phyloP scores from a whole-genome alignment of 1,140 invertebrate species.

The Metopolophium dirhodum region DNA sequence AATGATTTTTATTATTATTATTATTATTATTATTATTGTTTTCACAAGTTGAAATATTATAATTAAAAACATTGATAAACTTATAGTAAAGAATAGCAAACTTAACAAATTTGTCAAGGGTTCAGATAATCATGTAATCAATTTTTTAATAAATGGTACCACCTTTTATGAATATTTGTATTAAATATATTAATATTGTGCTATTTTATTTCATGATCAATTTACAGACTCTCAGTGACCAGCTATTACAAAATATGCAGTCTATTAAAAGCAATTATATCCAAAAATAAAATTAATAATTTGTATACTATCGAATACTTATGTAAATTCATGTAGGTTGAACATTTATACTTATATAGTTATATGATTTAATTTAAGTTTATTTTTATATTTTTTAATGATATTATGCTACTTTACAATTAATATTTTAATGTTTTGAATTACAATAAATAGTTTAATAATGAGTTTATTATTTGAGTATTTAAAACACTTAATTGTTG shows the following conservation, averaged over 20 bases:
- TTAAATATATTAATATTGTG: constrained; percentile 6
- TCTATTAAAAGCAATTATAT: background rate
- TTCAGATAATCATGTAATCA: background rate
- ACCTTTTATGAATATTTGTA: background rate
- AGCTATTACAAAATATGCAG: background rate
- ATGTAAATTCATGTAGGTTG: background rate
- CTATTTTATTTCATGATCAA: background rate
- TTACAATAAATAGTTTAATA: background rate
- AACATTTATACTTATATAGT: background rate
- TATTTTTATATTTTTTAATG: background rate
- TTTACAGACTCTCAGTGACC: background rate
- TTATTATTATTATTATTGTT: too few relatives aligned
- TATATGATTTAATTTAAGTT: background rate
- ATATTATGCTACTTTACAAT: too few relatives aligned
- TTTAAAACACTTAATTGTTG: too few relatives aligned
- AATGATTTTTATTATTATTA: too few relatives aligned
- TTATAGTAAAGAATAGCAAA: too few relatives aligned
- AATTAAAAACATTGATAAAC: too few relatives aligned
- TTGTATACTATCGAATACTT: background rate
- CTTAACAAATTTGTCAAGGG: too few relatives aligned
- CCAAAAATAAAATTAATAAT: background rate
- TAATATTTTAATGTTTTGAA: background rate
- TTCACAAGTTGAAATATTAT: too few relatives aligned
- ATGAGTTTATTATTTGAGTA: background rate
- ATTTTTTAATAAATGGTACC: background rate